Evolutionary conservation across 2,797 vertebrate genomes (phyloP).

Genomic region (Enteromius unitaeniatus): DNA sequence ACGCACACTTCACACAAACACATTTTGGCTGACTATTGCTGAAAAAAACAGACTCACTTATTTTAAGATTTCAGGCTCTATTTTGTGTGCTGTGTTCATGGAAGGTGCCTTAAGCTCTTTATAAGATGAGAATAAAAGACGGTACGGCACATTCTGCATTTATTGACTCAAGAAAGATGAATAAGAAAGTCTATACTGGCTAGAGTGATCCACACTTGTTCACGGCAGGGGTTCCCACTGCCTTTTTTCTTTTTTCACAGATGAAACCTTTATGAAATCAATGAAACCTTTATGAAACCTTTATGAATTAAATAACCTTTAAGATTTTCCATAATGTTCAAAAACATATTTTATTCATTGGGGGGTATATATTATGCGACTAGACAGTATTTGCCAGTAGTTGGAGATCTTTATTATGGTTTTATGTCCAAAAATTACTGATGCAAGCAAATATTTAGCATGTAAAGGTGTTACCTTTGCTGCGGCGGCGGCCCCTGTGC

Average conservation of each 20-base stretch:
- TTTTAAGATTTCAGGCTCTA: neutral
- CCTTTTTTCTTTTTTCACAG: neutral
- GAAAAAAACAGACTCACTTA: neutral
- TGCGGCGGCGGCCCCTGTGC: conserved; percentile 87
- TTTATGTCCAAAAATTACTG: neutral
- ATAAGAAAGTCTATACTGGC: neutral
- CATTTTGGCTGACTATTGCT: neutral
- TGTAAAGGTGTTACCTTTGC: conserved; percentile 83
- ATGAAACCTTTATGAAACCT: too few relatives aligned
- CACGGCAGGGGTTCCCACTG: neutral
- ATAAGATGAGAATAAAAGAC: neutral
- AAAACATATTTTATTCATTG: neutral
- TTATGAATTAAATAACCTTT: neutral
- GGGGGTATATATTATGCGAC: neutral
- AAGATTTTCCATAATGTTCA: neutral
- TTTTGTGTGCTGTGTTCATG: neutral
- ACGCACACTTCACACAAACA: neutral
- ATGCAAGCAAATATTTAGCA: conserved; percentile 23
- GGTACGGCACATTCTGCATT: neutral
- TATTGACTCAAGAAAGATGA: neutral
- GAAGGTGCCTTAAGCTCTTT: neutral
- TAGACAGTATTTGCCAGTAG: neutral
- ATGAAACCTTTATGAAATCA: neutral
- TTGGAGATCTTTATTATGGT: conserved; percentile 11
- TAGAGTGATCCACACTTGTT: neutral